Evolutionary conservation across 2,888 invertebrate genomes (phyloP).

Genomic region (Melanostoma scalare): DNA sequence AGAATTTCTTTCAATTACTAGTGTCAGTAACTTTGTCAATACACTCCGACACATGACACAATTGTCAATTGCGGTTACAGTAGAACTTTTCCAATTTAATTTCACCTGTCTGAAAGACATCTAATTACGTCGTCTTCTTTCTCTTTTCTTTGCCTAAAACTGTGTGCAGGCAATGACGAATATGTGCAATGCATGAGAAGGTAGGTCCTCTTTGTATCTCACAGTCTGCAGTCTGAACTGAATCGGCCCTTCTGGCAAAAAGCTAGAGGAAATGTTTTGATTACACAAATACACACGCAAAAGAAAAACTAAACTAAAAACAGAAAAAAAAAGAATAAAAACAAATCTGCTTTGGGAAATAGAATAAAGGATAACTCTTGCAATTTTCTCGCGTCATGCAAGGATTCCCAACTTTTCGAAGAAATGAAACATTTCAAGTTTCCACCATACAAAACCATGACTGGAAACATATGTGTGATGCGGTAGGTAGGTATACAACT

Average conservation of each 20-base stretch:
- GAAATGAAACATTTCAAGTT: slow-evolving; percentile 55
- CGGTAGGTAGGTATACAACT: background rate
- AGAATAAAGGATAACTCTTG: slow-evolving; percentile 40
- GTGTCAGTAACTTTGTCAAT: slow-evolving; percentile 53
- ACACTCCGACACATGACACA: slow-evolving; percentile 43
- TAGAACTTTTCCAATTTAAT: slow-evolving; percentile 61
- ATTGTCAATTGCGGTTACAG: slow-evolving; percentile 48
- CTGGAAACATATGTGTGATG: slow-evolving; percentile 22
- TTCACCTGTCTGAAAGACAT: slow-evolving; percentile 46
- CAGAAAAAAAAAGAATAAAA: slow-evolving; percentile 5
- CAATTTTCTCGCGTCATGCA: slow-evolving; percentile 41
- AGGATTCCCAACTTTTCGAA: slow-evolving; percentile 40
- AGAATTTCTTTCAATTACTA: slow-evolving; percentile 25
- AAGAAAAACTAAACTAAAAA: slow-evolving; percentile 3
- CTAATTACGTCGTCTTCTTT: slow-evolving; percentile 37
- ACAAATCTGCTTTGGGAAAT: slow-evolving; percentile 16
- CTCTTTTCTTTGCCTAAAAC: background rate
- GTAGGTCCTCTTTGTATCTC: slow-evolving; percentile 33
- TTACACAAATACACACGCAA: slow-evolving; percentile 42
- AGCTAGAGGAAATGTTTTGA: slow-evolving; percentile 49
- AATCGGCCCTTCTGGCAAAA: slow-evolving; percentile 38
- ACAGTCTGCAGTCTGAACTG: slow-evolving; percentile 26
- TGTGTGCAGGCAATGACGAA: background rate
- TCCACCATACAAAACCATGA: slow-evolving; percentile 20
- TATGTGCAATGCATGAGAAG: background rate